phyloP scores from a whole-genome alignment of 1,140 invertebrate genomes.

The Oncopodura yosiiana region DNA sequence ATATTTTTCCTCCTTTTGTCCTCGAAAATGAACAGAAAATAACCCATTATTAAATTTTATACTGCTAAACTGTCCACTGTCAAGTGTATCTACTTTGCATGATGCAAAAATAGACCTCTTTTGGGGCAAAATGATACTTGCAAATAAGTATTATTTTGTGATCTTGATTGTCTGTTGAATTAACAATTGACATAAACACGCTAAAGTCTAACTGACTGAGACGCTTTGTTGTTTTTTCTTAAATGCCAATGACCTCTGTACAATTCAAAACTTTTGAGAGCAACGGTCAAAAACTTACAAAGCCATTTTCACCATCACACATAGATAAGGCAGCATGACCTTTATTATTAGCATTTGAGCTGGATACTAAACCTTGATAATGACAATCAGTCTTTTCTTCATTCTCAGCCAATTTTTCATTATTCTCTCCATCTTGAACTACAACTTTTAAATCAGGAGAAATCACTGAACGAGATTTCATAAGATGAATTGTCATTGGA shows the following conservation, averaged over 20 bases:
- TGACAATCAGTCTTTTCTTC: neutral
- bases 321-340: constrained; percentile 9
- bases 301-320: neutral
- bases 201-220: neutral
- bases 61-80: too few species aligned
- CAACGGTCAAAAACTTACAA: constrained; percentile 4
- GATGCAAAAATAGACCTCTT: too few species aligned
- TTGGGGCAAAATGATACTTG: neutral
- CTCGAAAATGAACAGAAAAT: neutral
- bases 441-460: constrained; percentile 1
- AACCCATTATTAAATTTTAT: neutral
- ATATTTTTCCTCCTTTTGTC: neutral
- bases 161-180: neutral
- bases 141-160: neutral
- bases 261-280: neutral
- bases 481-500: constrained; percentile 3
- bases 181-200: neutral
- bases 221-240: neutral
- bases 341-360: neutral
- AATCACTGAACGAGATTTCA: neutral
- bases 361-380: neutral
- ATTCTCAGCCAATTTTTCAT: neutral
- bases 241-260: neutral
- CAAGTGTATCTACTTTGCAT: too few species aligned
- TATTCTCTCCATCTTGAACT: too few species aligned